Base-by-base conservation (phyloP, 1,140 invertebrate genomes). In the Drosophila takahashii region DNA sequence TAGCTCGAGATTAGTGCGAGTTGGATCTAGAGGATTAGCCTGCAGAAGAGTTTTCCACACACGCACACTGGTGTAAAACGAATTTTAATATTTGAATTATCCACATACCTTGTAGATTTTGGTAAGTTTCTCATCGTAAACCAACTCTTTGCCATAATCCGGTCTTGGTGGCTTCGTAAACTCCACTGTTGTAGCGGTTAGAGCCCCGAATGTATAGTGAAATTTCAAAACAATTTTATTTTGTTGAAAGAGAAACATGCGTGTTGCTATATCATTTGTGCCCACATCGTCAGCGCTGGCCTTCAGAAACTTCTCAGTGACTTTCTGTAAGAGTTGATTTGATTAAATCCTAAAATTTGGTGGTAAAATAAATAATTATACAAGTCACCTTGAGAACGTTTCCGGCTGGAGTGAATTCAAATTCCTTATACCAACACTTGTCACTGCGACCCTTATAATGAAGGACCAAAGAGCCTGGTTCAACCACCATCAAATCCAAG, bases 171-270 rank as follows among this genome's bases (percentile, higher is more conserved):
- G 95, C 76, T 96, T 96, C 0, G 94, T 92, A 66, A 95, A 96
- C 36, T 92, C 93, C 42, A 95, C 93, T 0, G 93, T 95, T 1
- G 95, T 94, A 53, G 95, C 95, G 0, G 95, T 95, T 1, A 95
- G 93, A 61, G 94, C 94, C n/a, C 94, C 94, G 53, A 94, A 93
- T 0, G 93, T 94, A 65, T 96, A 96, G 84, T 96, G 96, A 87
- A 94, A 96, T 53, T 95, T 93, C 0, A 96, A 62, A 16, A 93
- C 91, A 64, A 96, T 96, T 75, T 95, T 94, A 36, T 95, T 94
- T 0, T 94, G 93, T 27, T 92, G 81, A 3, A 95, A 93, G 48
- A 93, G 92, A 77, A 95, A 96, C 47, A 94, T 94, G 37, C 94
- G 93, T n/a, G 94, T 93, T 15, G 95, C 95, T 16, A 97, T 93